Conservation (phyloP, 2,113 vertebrate species). For the Lethenteron reissneri region DNA sequence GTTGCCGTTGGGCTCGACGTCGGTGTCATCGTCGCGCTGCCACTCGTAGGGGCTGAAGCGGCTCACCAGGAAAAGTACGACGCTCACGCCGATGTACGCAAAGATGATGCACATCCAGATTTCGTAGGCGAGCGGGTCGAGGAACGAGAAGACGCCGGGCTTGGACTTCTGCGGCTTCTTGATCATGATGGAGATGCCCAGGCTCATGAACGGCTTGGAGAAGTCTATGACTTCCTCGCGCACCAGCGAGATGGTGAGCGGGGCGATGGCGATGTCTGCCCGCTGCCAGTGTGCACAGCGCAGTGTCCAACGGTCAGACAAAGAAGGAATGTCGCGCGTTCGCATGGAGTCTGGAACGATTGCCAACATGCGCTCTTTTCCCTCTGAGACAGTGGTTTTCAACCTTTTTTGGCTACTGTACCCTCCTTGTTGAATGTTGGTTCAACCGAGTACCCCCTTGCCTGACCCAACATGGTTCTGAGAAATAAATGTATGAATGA, state of each 20-base stretch:
- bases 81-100: constrained; percentile 97
- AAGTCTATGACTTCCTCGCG: constrained; percentile 98
- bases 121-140: constrained; percentile 94
- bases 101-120: constrained; percentile 99
- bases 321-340: too few relatives aligned
- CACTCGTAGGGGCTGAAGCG: constrained; percentile 95
- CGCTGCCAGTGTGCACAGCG: constrained; percentile 48
- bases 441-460: too few relatives aligned
- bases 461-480: too few relatives aligned
- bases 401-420: too few relatives aligned
- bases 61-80: constrained; percentile 95
- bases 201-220: constrained; percentile 97
- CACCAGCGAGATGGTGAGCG: constrained; percentile 90
- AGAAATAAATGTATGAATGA: too few relatives aligned
- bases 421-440: too few relatives aligned
- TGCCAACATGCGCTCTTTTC: too few relatives aligned
- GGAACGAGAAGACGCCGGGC: constrained; percentile 94
- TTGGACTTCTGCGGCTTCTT: constrained; percentile 99
- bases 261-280: constrained; percentile 94
- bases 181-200: constrained; percentile 99
- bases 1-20: too few relatives aligned
- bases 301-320: constrained; percentile 11
- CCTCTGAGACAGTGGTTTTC: too few relatives aligned
- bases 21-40: constrained; percentile 42
- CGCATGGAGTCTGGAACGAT: too few relatives aligned